These are phyloP conservation scores for Petromus typicus DNA, from an alignment of 2,113 vertebrate genomes.

Conservation along the genomic window DNA sequence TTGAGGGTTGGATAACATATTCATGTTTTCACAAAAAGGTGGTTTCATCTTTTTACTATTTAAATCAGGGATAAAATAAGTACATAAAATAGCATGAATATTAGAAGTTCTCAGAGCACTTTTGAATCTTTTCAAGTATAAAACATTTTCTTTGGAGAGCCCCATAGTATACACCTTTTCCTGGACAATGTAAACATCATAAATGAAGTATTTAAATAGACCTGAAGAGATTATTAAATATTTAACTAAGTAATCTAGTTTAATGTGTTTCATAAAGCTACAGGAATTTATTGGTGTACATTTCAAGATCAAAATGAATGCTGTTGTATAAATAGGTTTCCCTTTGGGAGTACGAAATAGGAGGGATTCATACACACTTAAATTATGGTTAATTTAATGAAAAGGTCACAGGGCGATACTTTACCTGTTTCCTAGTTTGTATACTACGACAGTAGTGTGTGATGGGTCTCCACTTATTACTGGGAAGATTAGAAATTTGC, in stretches of 20 bases:
- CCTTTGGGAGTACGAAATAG: neutral
- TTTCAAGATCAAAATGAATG: constrained; percentile 30
- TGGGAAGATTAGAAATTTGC: neutral
- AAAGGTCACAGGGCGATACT: neutral
- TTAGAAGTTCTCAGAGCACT: neutral
- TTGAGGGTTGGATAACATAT: neutral
- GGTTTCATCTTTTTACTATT: neutral
- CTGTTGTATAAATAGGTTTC: neutral
- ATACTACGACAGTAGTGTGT: neutral
- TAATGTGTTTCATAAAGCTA: neutral
- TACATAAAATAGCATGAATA: constrained; percentile 9
- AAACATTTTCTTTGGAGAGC: neutral
- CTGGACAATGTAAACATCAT: constrained; percentile 11
- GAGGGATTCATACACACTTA: neutral
- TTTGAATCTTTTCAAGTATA: neutral
- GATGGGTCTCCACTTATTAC: neutral
- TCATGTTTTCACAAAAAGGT: neutral
- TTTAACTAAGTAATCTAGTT: neutral
- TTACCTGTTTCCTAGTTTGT: neutral
- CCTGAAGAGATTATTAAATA: constrained; percentile 37
- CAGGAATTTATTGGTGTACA: neutral
- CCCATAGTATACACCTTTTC: neutral
- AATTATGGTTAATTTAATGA: neutral
- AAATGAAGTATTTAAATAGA: constrained; percentile 34
- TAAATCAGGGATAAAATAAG: constrained; percentile 42